These are phyloP conservation scores for Hofmannophila pseudospretella DNA, from an alignment of 2,888 invertebrate genomes.

Conservation along the genomic window DNA sequence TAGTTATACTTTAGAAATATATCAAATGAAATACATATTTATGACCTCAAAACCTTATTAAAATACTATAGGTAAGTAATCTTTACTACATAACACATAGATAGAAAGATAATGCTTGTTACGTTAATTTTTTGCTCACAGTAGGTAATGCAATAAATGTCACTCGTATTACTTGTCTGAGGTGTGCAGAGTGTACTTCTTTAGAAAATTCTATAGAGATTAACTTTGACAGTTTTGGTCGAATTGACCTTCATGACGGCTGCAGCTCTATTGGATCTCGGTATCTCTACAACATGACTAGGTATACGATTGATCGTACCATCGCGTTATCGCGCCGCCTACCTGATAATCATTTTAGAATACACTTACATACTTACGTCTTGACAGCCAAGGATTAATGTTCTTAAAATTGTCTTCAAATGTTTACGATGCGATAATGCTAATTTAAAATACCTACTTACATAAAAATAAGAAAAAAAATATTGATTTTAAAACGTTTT, in stretches of 20 bases:
- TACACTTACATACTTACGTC: slow-evolving; percentile 53
- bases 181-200: slow-evolving; percentile 33
- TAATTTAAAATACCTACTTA: not conserved
- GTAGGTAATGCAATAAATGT: slow-evolving; percentile 18
- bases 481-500: too few relatives aligned
- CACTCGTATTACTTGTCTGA: slow-evolving; percentile 22
- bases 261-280: slow-evolving; percentile 51
- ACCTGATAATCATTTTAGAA: slow-evolving; percentile 69
- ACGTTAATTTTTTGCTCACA: not conserved
- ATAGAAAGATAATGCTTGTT: slow-evolving; percentile 2
- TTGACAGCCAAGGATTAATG: slow-evolving; percentile 50
- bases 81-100: slow-evolving; percentile 4
- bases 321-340: slow-evolving; percentile 50
- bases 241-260: slow-evolving; percentile 50
- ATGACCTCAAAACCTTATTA: slow-evolving; percentile 11
- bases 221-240: slow-evolving; percentile 38
- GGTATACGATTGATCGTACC: slow-evolving; percentile 58
- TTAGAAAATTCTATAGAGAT: slow-evolving; percentile 37
- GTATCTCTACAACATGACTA: slow-evolving; percentile 32
- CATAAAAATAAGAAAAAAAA: too few relatives aligned
- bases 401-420: slow-evolving; percentile 20
- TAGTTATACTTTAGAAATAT: not conserved
- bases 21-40: slow-evolving; percentile 4
- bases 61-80: slow-evolving; percentile 10
- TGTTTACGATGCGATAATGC: slow-evolving; percentile 6